phyloP scores from a whole-genome alignment of 2,888 invertebrate species.

The Metacarcinus magister region DNA sequence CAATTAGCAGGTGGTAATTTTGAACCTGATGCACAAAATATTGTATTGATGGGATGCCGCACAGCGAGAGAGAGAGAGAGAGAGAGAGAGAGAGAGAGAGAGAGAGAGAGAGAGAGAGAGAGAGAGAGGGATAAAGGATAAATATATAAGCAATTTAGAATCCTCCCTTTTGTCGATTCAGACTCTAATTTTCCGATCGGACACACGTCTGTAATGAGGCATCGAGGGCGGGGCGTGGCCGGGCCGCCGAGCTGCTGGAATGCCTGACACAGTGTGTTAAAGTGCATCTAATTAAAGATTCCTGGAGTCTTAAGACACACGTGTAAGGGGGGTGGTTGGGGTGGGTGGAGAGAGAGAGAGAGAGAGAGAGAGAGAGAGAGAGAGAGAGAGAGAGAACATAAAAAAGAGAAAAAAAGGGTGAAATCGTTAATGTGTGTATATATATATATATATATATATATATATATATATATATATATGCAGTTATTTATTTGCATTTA shows the following conservation, averaged over 20 bases:
- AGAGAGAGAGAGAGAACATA: too few species aligned
- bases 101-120: conserved; percentile 11
- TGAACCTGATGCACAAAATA: neutral
- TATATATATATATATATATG: conserved; percentile 15
- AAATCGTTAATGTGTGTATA: neutral
- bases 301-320: conserved; percentile 11
- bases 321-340: neutral
- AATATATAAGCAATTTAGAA: neutral
- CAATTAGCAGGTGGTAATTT: conserved; percentile 36
- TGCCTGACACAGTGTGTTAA: conserved; percentile 5
- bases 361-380: neutral
- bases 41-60: neutral
- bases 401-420: too few species aligned
- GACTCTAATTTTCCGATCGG: conserved; percentile 26
- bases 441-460: conserved; percentile 20
- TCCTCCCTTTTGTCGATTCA: conserved; percentile 7
- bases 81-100: neutral
- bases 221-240: neutral
- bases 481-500: neutral
- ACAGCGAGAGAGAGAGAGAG: neutral
- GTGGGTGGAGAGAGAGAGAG: too few species aligned
- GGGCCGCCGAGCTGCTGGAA: neutral
- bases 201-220: conserved; percentile 13
- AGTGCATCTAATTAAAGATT: conserved; percentile 26
- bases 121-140: neutral